phyloP scores from a whole-genome alignment of 2,888 invertebrate species.

The Deilephila elpenor region DNA sequence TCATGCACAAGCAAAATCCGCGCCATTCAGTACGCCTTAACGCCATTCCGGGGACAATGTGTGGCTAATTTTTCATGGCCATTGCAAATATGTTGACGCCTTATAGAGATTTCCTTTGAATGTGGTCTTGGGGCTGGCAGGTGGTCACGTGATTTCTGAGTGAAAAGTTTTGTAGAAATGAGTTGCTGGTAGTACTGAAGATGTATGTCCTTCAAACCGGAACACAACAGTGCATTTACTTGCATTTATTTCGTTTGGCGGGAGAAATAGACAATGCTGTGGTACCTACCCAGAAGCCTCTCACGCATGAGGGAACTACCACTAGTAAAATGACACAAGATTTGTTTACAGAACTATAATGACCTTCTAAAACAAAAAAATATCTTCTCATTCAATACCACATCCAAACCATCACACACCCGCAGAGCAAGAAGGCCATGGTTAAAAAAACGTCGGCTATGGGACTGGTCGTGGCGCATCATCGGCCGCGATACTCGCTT shows the following conservation, averaged over 20 bases:
- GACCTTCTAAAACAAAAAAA: too few relatives aligned
- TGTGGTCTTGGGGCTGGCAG: background rate
- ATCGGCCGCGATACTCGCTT: constrained; percentile 72
- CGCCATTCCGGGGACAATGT: constrained; percentile 25
- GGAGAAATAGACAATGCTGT: too few relatives aligned
- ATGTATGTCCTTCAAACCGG: too few relatives aligned
- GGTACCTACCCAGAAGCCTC: too few relatives aligned
- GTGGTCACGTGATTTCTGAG: constrained; percentile 7
- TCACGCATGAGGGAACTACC: too few relatives aligned
- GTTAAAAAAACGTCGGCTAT: constrained; percentile 70
- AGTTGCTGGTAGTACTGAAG: too few relatives aligned
- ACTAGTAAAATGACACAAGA: too few relatives aligned
- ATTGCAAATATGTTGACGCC: constrained; percentile 22
- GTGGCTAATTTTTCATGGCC: constrained; percentile 27
- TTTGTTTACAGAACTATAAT: too few relatives aligned
- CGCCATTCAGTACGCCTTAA: constrained; percentile 25
- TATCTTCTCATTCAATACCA: background rate
- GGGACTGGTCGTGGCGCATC: constrained; percentile 76
- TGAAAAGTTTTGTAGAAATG: background rate
- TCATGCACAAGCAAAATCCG: constrained; percentile 42
- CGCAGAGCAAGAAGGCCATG: constrained; percentile 39
- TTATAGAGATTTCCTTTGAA: constrained; percentile 26
- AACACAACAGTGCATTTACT: too few relatives aligned
- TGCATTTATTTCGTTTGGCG: too few relatives aligned
- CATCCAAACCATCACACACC: background rate